Conservation (phyloP, 2,797 vertebrate species). For the Danio jaintianensis region DNA sequence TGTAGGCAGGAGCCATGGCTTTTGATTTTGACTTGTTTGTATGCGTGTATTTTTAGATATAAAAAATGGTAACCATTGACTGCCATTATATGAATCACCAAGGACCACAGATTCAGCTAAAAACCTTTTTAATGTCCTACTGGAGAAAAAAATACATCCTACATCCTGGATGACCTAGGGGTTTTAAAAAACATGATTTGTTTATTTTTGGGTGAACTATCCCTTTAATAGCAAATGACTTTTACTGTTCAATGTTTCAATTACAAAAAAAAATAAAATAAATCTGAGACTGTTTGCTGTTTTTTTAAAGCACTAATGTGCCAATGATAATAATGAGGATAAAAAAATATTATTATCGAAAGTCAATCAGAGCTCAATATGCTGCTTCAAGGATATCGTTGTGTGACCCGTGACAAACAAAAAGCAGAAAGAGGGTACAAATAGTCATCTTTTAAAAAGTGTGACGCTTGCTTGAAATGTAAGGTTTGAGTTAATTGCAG, state of each 20-base stretch:
- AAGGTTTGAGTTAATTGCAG: constrained; percentile 81
- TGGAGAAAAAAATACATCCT: no score
- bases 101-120: no score
- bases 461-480: constrained; percentile 79
- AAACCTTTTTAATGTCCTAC: no score
- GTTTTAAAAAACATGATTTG: no score
- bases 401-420: constrained; percentile 74
- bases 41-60: no score
- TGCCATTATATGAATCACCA: no score
- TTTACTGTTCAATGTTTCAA: constrained; percentile 81
- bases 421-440: constrained; percentile 57
- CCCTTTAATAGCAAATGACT: constrained; percentile 80
- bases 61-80: no score
- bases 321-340: constrained; percentile 68
- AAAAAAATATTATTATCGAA: constrained; percentile 71
- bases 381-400: constrained; percentile 70
- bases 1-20: no score
- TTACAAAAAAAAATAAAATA: constrained; percentile 78
- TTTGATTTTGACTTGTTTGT: no score
- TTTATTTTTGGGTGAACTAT: no score
- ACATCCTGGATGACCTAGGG: no score
- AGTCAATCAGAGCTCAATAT: constrained; percentile 72
- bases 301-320: constrained; percentile 62
- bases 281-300: constrained; percentile 67
- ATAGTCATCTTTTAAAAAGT: constrained; percentile 65